Conservation (phyloP, 2,797 vertebrate species). For the Mus minutoides region DNA sequence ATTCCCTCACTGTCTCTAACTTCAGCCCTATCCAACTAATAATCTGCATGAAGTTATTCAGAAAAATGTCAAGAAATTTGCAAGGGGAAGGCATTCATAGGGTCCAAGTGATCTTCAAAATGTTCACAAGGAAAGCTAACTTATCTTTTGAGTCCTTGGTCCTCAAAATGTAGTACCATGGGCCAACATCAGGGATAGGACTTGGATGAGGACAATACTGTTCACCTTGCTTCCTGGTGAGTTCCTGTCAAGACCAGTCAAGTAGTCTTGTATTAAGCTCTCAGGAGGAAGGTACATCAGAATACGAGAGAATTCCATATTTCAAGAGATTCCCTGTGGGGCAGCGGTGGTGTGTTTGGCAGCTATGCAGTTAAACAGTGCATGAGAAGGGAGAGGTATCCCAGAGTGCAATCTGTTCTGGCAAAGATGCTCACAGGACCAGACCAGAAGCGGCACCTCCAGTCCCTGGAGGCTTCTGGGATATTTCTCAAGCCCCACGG, state of each 20-base stretch:
- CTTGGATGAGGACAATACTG: background rate
- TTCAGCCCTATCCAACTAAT: background rate
- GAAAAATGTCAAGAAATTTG: background rate
- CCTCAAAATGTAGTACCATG: background rate
- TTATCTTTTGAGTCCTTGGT: background rate
- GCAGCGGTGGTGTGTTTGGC: no score
- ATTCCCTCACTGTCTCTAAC: background rate
- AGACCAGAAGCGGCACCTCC: no score
- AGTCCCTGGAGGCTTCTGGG: background rate
- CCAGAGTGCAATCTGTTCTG: background rate
- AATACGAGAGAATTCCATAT: background rate
- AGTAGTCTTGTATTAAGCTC: background rate
- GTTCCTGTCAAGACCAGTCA: background rate
- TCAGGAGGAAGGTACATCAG: background rate
- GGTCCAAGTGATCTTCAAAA: background rate
- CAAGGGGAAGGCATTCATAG: background rate
- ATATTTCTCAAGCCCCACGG: background rate
- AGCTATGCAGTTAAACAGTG: background rate
- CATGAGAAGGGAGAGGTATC: background rate
- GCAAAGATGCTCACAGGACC: background rate
- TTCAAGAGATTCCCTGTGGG: background rate
- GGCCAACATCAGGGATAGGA: background rate
- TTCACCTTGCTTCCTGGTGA: background rate
- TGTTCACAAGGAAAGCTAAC: background rate
- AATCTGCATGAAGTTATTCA: background rate